Evolutionary conservation across 1,140 invertebrate genomes (phyloP).

Genomic region (Melitaea cinxia): DNA sequence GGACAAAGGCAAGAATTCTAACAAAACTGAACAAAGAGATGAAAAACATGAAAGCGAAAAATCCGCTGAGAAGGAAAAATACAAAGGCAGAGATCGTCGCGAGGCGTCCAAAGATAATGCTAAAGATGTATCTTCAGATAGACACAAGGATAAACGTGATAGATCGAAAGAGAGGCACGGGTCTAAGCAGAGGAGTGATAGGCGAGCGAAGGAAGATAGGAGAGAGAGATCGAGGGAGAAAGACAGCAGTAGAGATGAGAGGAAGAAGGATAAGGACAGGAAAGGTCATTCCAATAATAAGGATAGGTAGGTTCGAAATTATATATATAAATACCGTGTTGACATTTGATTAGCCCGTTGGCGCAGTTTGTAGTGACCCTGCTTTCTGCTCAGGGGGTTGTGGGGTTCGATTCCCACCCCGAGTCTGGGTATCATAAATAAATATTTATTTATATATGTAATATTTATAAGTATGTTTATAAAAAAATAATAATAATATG

Average conservation of each 20-base stretch:
- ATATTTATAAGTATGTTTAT: too few species aligned
- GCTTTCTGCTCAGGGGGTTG: too few species aligned
- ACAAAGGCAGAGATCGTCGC: slow-evolving; percentile 9
- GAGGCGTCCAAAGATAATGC: background rate
- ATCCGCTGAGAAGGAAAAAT: slow-evolving; percentile 6
- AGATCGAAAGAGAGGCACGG: slow-evolving; percentile 20
- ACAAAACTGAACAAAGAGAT: slow-evolving; percentile 6
- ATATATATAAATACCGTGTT: too few species aligned
- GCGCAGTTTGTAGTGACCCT: too few species aligned
- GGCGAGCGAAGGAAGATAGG: slow-evolving; percentile 44
- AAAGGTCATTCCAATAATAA: background rate
- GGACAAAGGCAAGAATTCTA: slow-evolving; percentile 1
- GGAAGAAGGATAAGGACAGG: slow-evolving; percentile 44
- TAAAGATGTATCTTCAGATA: slow-evolving; percentile 9
- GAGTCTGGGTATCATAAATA: too few species aligned
- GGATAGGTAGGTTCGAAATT: background rate
- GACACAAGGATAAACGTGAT: slow-evolving; percentile 27
- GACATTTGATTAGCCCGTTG: too few species aligned
- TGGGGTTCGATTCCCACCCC: too few species aligned
- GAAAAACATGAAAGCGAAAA: background rate
- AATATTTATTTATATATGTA: too few species aligned
- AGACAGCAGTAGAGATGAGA: slow-evolving; percentile 20
- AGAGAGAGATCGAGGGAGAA: slow-evolving; percentile 24
- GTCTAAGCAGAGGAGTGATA: slow-evolving; percentile 36
- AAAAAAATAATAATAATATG: too few species aligned